These are phyloP conservation scores for Phocides pigmalion DNA, from an alignment of 1,140 invertebrate species.

Conservation along the genomic window DNA sequence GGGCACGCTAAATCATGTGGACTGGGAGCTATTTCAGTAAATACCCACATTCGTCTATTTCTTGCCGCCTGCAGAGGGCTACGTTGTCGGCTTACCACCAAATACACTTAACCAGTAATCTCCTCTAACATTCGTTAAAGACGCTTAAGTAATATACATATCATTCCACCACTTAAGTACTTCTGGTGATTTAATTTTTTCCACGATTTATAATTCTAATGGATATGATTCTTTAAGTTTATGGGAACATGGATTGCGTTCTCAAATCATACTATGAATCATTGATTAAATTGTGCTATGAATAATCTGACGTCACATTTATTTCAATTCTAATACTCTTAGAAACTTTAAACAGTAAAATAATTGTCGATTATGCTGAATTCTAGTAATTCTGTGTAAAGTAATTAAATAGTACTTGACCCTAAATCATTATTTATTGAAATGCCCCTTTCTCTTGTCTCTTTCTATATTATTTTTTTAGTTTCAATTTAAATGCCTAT, in stretches of 20 bases:
- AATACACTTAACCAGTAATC: conserved; percentile 35
- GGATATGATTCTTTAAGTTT: not conserved
- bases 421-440: too few species aligned
- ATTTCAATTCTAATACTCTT: too few species aligned
- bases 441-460: too few species aligned
- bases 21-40: conserved; percentile 39
- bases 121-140: conserved; percentile 34
- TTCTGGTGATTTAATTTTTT: not conserved
- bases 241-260: not conserved
- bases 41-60: conserved; percentile 35
- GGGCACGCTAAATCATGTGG: conserved; percentile 27
- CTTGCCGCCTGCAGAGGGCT: conserved; percentile 35
- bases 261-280: too few species aligned
- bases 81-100: conserved; percentile 25
- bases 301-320: too few species aligned
- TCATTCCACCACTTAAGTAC: conserved; percentile 8
- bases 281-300: too few species aligned
- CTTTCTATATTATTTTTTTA: too few species aligned
- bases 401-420: too few species aligned
- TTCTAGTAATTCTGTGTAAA: too few species aligned
- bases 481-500: too few species aligned
- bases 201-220: conserved; percentile 1
- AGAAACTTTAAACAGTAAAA: too few species aligned
- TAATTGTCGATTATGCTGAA: too few species aligned
- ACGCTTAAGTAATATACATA: conserved; percentile 18